Conservation (phyloP, 2,113 vertebrate genomes). For the Girardinichthys multiradiatus region DNA sequence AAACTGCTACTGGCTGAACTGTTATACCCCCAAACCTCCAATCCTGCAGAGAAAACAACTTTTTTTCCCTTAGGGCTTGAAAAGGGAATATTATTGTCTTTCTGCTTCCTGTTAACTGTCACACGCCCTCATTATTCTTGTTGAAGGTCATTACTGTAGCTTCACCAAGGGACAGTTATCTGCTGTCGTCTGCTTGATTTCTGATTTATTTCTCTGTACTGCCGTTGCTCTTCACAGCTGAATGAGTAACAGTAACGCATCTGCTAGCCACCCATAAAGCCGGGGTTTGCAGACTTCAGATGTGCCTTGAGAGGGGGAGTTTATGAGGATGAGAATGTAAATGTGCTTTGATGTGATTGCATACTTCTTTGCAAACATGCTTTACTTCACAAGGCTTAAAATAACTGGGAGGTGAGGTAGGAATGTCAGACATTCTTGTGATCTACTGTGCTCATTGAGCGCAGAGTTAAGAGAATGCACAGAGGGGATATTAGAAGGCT, state of each 20-base stretch:
- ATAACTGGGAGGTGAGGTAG: background rate
- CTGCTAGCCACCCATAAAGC: background rate
- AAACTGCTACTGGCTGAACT: background rate
- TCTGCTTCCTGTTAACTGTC: background rate
- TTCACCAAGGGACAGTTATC: constrained; percentile 13
- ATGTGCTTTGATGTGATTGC: constrained; percentile 10
- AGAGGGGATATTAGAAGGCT: constrained; percentile 9
- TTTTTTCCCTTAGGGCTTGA: background rate
- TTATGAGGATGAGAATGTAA: constrained; percentile 1
- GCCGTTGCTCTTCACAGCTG: constrained; percentile 16
- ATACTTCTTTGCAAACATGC: background rate
- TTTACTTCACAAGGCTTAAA: constrained; percentile 16
- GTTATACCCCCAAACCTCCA: constrained; percentile 6
- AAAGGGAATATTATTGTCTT: constrained; percentile 12
- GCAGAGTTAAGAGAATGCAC: background rate
- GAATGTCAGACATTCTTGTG: constrained; percentile 19
- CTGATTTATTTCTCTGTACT: background rate
- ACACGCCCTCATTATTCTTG: constrained; percentile 19
- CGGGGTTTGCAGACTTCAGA: background rate
- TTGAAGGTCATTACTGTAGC: constrained; percentile 16
- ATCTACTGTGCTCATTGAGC: constrained; percentile 28
- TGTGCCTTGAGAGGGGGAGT: background rate
- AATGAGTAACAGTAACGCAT: background rate
- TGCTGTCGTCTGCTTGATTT: constrained; percentile 1
- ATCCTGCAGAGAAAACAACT: background rate